These are phyloP conservation scores for Carcinoscorpius rotundicauda DNA, from an alignment of 1,140 invertebrate genomes.

Conservation along the genomic window DNA sequence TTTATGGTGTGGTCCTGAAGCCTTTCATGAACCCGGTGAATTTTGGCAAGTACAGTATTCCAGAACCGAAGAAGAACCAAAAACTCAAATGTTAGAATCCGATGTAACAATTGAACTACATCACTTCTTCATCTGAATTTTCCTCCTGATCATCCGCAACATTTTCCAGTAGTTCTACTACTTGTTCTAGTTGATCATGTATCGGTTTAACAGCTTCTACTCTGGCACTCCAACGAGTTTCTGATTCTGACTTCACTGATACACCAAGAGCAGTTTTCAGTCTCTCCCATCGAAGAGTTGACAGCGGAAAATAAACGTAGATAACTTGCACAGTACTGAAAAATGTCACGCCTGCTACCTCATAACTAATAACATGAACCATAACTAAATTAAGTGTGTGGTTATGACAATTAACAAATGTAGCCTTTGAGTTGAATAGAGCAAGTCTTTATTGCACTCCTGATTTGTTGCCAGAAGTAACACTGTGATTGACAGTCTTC, in stretches of 20 bases:
- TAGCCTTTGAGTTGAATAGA: conserved; percentile 5
- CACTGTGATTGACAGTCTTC: too few species aligned
- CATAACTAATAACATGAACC: conserved; percentile 3
- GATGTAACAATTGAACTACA: too few species aligned
- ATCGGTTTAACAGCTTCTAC: not conserved
- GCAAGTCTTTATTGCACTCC: too few species aligned
- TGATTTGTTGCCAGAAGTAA: too few species aligned
- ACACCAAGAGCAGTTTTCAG: conserved; percentile 1
- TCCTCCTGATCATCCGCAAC: too few species aligned
- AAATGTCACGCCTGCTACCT: not conserved
- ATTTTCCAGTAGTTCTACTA: too few species aligned
- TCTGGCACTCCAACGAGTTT: conserved; percentile 1
- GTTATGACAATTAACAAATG: conserved; percentile 3
- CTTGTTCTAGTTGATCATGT: not conserved
- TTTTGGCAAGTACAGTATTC: too few species aligned
- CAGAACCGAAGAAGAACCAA: too few species aligned
- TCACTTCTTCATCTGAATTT: too few species aligned
- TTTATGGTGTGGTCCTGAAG: too few species aligned
- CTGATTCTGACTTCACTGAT: not conserved
- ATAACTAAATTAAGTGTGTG: conserved; percentile 9
- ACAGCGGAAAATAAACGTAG: conserved; percentile 5
- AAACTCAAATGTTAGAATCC: too few species aligned
- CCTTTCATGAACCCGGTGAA: too few species aligned
- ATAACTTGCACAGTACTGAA: conserved; percentile 4
- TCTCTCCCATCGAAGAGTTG: not conserved